Percentiles rank a stretch among this genome's conserved stretches.
These are phyloP conservation scores for Erannis defoliaria DNA, from an alignment of 2,888 invertebrate genomes.

Conservation along the genomic window DNA sequence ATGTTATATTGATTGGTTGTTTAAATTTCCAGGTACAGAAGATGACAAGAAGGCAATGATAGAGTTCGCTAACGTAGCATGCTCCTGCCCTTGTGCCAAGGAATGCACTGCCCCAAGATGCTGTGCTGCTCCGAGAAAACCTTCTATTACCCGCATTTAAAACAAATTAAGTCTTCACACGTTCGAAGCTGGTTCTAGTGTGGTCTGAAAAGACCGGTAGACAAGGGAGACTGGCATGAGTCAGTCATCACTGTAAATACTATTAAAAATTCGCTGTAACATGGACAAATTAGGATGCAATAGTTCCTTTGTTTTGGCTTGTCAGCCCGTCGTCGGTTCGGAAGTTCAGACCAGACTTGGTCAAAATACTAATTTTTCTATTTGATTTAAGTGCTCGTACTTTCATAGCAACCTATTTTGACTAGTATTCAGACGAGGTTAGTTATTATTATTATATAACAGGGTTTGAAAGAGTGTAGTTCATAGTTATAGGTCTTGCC, in stretches of 20 bases:
- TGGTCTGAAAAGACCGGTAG: too few relatives aligned
- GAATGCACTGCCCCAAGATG: constrained; percentile 79
- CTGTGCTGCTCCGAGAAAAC: constrained; percentile 66
- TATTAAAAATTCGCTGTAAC: too few relatives aligned
- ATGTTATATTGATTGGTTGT: background rate
- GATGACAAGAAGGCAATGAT: constrained; percentile 75
- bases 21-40: constrained; percentile 62
- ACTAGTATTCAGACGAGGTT: background rate
- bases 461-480: constrained; percentile 7
- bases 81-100: constrained; percentile 77
- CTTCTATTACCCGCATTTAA: constrained; percentile 70
- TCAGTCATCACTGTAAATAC: background rate
- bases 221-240: background rate
- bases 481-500: constrained; percentile 7
- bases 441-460: constrained; percentile 1
- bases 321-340: background rate
- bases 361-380: background rate
- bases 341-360: background rate
- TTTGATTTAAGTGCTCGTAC: background rate
- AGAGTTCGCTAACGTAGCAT: constrained; percentile 73
- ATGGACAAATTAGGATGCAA: background rate
- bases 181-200: too few relatives aligned
- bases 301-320: background rate
- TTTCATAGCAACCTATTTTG: background rate
- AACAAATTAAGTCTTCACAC: background rate